Percentiles rank a stretch among this genome's conserved stretches.
Evolutionary conservation across 2,888 invertebrate genomes (phyloP).

Genomic region (Nowickia ferox): DNA sequence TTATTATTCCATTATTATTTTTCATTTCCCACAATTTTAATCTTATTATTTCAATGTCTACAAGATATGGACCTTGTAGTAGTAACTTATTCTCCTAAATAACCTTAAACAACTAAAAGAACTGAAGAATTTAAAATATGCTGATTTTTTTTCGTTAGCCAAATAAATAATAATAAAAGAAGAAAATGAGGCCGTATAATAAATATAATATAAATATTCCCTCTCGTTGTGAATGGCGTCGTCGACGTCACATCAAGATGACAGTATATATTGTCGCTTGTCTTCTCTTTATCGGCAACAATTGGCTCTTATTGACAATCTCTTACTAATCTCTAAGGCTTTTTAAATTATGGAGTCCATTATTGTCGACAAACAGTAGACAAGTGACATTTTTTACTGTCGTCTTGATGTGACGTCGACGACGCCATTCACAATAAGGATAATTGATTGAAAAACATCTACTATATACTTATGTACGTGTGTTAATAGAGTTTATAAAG

Average conservation of each 20-base stretch:
- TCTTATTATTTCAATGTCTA: slow-evolving; percentile 34
- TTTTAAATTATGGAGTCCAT: no score
- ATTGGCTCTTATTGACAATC: no score
- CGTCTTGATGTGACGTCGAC: no score
- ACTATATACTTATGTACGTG: slow-evolving; percentile 5
- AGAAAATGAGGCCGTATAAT: slow-evolving; percentile 9
- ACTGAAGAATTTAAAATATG: slow-evolving; percentile 65
- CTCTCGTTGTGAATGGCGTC: no score
- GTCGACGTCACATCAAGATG: no score
- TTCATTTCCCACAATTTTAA: slow-evolving; percentile 13
- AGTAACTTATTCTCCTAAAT: slow-evolving; percentile 41
- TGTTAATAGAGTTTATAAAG: not conserved
- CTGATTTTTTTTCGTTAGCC: slow-evolving; percentile 40
- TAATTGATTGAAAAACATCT: not conserved
- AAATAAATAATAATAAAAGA: slow-evolving; percentile 40
- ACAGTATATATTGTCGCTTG: no score
- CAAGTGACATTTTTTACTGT: no score
- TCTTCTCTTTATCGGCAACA: no score
- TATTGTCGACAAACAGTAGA: no score
- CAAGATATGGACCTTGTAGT: slow-evolving; percentile 40
- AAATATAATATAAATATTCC: no score
- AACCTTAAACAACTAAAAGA: slow-evolving; percentile 49
- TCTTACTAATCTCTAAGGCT: no score
- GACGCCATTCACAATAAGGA: no score
- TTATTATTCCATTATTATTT: slow-evolving; percentile 4